Base-by-base conservation (phyloP, 2,888 invertebrate genomes). In the Nebria brevicollis region DNA sequence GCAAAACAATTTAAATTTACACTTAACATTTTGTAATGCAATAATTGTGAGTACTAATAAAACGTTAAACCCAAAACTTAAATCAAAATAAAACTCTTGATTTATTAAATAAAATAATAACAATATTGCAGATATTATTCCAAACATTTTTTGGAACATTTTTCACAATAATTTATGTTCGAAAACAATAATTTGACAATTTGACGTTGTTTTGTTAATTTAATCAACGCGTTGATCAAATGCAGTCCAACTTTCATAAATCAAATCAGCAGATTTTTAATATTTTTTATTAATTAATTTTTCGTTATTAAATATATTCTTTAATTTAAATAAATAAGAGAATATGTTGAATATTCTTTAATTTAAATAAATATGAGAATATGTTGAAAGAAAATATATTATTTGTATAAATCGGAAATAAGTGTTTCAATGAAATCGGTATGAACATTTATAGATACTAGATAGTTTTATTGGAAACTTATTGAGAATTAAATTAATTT, bases 401-500 rank as follows among this genome's bases (percentile, higher is more conserved):
- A 34, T 34, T 34, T 5, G 34, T 34, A 34, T 2, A 34, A 34
- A 34, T 34, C 34, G 34, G 34, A 4, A 34, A 5, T 5, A 5
- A 34, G 54, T 54, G 54, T 54, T 54, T 8, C 2, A 54, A 8
- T 8, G 8, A 54, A 54, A 8, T 54, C 4, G 2, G 54, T 6
- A 11, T 7, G 54, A 7, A 13, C 1, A 3, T 54, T 8, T 13
- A 13, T 54, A 54, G 13, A 54, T 54, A 54, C 20, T 11, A 54
- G 8, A 6, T 54, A 54, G 11, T 54, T 11, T 54, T 54, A 54
- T 54, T 54, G 66, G n/a, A 41, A 15, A 76, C 11, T 66, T 76
- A 41, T 41, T 41, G n/a, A 66, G 26, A 34, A 34, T 34, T 34
- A 15, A 66, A 76, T 25, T 70, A 70, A 75, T 13, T 83, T 81